A percentile compares a stretch with the other conserved stretches of the same genome.
These are phyloP conservation scores for Zaprionus camerounensis DNA, from an alignment of 1,140 invertebrate species.

Conservation along the genomic window DNA sequence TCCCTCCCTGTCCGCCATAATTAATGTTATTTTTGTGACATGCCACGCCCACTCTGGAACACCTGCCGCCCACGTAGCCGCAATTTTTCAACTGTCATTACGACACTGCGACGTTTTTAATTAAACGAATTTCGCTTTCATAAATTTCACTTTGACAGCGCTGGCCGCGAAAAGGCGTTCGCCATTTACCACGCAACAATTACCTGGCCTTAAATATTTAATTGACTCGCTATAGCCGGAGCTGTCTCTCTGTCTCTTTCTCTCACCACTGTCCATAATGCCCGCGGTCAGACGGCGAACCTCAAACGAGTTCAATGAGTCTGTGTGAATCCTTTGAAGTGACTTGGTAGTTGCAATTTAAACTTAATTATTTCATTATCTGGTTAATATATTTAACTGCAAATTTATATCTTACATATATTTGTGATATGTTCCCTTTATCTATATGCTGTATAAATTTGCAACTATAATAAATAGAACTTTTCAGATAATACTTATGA, in stretches of 20 bases:
- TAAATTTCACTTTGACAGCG: conserved; percentile 76
- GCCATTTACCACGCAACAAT: conserved; percentile 56
- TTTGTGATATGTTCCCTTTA: neutral
- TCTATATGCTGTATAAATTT: neutral
- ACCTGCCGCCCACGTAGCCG: conserved; percentile 10
- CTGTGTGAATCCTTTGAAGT: neutral
- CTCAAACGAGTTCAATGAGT: neutral
- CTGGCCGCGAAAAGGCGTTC: conserved; percentile 43
- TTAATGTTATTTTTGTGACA: conserved; percentile 67
- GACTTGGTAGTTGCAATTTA: neutral
- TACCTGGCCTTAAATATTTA: conserved; percentile 71
- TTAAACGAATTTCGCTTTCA: conserved; percentile 76
- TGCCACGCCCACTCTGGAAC: conserved; percentile 10
- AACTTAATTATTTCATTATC: neutral
- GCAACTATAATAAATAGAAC: neutral
- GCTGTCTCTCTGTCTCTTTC: neutral
- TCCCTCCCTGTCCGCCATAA: conserved; percentile 42
- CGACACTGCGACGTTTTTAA: conserved; percentile 56
- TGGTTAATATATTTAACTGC: neutral
- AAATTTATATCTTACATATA: neutral
- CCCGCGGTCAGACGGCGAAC: neutral
- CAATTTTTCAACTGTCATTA: conserved; percentile 66
- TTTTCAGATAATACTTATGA: no score
- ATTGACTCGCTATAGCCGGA: conserved; percentile 50
- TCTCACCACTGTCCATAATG: neutral